Evolutionary conservation across 2,797 vertebrate species (phyloP).

Genomic region (Masticophis lateralis): DNA sequence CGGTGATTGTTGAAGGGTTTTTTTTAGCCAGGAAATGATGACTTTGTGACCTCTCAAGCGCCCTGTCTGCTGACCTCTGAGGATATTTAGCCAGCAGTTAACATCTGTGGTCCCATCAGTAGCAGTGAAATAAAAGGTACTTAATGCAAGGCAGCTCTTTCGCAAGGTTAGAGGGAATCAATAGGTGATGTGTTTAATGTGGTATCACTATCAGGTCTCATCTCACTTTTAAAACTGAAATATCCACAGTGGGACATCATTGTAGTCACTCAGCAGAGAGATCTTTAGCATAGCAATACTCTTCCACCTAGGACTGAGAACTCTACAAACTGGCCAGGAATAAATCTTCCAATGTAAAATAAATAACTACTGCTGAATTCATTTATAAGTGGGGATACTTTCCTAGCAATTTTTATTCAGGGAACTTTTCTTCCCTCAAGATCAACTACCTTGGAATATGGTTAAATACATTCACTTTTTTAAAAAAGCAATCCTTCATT

Average conservation of each 20-base stretch:
- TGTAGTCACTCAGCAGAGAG: conserved; percentile 57
- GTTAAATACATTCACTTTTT: background rate
- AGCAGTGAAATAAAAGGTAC: conserved; percentile 71
- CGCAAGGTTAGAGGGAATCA: conserved; percentile 78
- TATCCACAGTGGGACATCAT: conserved; percentile 62
- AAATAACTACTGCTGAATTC: background rate
- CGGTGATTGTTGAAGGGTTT: conserved; percentile 30
- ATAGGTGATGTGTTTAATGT: conserved; percentile 78
- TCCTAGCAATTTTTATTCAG: conserved; percentile 29
- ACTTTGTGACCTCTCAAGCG: conserved; percentile 58
- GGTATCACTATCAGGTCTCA: conserved; percentile 74
- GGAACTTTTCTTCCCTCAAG: background rate
- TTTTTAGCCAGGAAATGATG: conserved; percentile 54
- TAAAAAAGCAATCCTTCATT: conserved; percentile 24
- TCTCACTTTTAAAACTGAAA: conserved; percentile 69
- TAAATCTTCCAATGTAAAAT: conserved; percentile 15
- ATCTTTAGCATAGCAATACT: conserved; percentile 50
- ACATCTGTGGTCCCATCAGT: conserved; percentile 73
- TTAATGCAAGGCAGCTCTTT: conserved; percentile 68
- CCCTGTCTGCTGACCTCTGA: conserved; percentile 69
- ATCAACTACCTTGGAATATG: conserved; percentile 19
- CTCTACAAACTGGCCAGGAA: conserved; percentile 28
- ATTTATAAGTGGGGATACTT: background rate
- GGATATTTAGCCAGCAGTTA: conserved; percentile 71
- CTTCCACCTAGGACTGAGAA: conserved; percentile 27